Conservation (phyloP, 2,797 vertebrate species). For the Lacerta agilis region DNA sequence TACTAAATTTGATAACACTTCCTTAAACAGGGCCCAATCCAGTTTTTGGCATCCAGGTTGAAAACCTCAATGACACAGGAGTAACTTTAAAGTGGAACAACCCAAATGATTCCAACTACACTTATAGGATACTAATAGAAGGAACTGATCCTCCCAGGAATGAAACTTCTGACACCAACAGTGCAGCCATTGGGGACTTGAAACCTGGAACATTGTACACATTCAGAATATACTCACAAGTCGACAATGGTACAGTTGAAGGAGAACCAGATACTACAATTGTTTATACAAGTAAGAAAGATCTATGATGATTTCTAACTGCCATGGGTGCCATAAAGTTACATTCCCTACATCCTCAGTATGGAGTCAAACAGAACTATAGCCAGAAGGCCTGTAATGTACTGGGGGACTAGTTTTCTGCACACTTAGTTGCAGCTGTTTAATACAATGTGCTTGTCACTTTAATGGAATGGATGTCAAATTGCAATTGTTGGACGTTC, state of each 20-base stretch:
- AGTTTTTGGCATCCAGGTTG: not conserved
- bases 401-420: not conserved
- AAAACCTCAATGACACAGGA: not conserved
- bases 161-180: fast-evolving
- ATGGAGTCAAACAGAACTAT: not conserved
- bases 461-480: not conserved
- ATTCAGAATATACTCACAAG: not conserved
- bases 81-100: constrained; percentile 23
- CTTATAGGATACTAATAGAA: fast-evolving
- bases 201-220: not conserved
- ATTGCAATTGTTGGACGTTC: not conserved
- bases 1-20: not conserved
- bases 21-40: constrained; percentile 30
- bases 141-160: fast-evolving
- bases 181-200: not conserved
- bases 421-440: not conserved
- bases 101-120: fast-evolving
- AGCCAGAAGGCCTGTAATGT: not conserved
- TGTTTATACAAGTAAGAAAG: constrained; percentile 17
- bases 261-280: not conserved
- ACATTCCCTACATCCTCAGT: not conserved
- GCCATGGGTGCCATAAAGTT: not conserved
- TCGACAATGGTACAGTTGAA: not conserved
- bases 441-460: not conserved
- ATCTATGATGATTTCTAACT: not conserved